Evolutionary conservation across 2,888 invertebrate species (phyloP), one percentile per base, ranked within the genome.

Genomic region (Flexamia atlantica): DNA sequence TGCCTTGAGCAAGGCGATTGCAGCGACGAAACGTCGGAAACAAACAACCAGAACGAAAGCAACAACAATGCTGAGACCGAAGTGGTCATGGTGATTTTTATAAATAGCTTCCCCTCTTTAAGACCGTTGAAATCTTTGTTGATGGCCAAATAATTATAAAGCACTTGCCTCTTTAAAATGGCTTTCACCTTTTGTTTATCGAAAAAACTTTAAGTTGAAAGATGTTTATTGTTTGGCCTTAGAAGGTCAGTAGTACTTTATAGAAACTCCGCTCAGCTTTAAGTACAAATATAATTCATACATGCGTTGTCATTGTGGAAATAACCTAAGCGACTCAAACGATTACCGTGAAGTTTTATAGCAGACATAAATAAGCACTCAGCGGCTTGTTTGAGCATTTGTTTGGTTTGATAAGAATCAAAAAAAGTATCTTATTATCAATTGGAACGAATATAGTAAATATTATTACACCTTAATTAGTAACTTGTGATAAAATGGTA

Each of bases 1-100:
- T 10, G 64, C 28, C 64, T 30, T 64, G 64, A 64, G 64, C 4
- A 64, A 64, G 64, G 64, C 30, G 64, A 28, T 64, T 64, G 64
- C 64, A 64, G 28, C 28, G 64, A 2, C 64, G 64, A 64, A 64
- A 64, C 30, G 64, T 64, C 20, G 28, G 46, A 53, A 12, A 57
- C 57, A 64, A 64, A 64, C 64, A 64, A 46, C 46, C 46, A 3
- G 17, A 57, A 57, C 57, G 20, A 23, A 20, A 23, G 3, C 57
- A 20, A 5, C 57, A n/a, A 20, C 64, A 64, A 64, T 30, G 9
- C 30, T 64, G 28, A 30, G 30, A 28, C 5, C 64, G 64, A 57
- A 30, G 30, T 64, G 14, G 23, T 57, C 1, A 64, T 28, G 64
- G 64, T 64, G 9, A 3, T 53, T 23, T 50, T 53, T 23, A 4